phyloP scores from a whole-genome alignment of 1,140 invertebrate species.

The Euura saliciscinereae region DNA sequence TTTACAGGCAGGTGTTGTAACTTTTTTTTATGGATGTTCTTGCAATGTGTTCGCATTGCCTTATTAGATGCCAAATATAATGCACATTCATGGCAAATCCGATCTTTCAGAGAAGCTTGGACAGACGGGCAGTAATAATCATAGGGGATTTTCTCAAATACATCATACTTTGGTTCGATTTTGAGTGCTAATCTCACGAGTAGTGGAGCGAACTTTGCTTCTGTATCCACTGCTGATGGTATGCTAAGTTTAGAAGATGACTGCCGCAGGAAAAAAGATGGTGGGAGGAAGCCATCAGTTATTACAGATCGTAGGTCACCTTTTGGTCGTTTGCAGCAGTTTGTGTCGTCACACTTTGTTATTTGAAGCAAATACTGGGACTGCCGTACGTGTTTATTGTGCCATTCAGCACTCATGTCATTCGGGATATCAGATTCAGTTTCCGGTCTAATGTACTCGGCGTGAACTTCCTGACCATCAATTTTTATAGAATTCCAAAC shows the following conservation, averaged over 20 bases:
- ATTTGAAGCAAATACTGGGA: conserved; percentile 23
- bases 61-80: background rate
- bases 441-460: conserved; percentile 29
- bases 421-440: conserved; percentile 2
- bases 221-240: background rate
- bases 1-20: too few relatives aligned
- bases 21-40: background rate
- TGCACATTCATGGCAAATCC: background rate
- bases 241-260: background rate
- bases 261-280: background rate
- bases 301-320: background rate
- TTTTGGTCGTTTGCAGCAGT: conserved; percentile 9
- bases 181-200: background rate
- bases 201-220: background rate
- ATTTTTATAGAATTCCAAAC: conserved; percentile 39
- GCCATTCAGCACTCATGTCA: conserved; percentile 12
- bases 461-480: conserved; percentile 38
- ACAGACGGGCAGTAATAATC: background rate
- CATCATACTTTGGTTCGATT: background rate
- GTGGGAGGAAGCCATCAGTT: background rate
- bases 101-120: background rate
- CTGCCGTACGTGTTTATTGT: conserved; percentile 19
- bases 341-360: conserved; percentile 14
- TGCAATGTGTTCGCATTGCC: background rate
- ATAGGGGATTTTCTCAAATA: background rate